phyloP scores from a whole-genome alignment of 2,888 invertebrate species.

The Taenaris catops region DNA sequence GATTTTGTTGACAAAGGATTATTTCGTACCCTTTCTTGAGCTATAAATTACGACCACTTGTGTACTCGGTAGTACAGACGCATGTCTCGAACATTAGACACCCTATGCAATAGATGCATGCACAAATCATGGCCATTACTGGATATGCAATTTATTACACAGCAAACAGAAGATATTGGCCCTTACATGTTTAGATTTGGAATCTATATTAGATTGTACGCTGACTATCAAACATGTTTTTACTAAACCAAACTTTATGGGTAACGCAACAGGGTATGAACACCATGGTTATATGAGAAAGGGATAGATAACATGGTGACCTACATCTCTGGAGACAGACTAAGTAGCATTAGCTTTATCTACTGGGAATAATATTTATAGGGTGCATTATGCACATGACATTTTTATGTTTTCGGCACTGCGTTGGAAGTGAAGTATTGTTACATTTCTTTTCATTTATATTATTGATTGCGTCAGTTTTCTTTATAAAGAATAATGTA shows the following conservation, averaged over 20 bases:
- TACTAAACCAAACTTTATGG: constrained; percentile 41
- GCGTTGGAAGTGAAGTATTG: constrained; percentile 50
- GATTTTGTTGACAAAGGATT: constrained; percentile 68
- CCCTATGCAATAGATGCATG: constrained; percentile 55
- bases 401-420: constrained; percentile 73
- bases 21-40: constrained; percentile 59
- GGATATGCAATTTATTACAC: constrained; percentile 31
- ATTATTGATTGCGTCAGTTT: constrained; percentile 18
- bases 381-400: constrained; percentile 76
- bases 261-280: constrained; percentile 33
- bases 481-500: too few relatives aligned
- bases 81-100: constrained; percentile 62
- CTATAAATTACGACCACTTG: constrained; percentile 63
- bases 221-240: constrained; percentile 11
- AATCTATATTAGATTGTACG: too few relatives aligned
- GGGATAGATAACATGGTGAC: constrained; percentile 60
- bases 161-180: too few relatives aligned
- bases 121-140: constrained; percentile 51
- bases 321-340: constrained; percentile 73
- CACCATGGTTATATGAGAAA: constrained; percentile 27
- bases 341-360: constrained; percentile 60
- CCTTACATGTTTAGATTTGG: too few relatives aligned
- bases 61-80: constrained; percentile 45
- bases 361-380: constrained; percentile 72
- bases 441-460: constrained; percentile 44